Evolutionary conservation across 2,113 vertebrate genomes (phyloP).

Genomic region (Cynocephalus volans): DNA sequence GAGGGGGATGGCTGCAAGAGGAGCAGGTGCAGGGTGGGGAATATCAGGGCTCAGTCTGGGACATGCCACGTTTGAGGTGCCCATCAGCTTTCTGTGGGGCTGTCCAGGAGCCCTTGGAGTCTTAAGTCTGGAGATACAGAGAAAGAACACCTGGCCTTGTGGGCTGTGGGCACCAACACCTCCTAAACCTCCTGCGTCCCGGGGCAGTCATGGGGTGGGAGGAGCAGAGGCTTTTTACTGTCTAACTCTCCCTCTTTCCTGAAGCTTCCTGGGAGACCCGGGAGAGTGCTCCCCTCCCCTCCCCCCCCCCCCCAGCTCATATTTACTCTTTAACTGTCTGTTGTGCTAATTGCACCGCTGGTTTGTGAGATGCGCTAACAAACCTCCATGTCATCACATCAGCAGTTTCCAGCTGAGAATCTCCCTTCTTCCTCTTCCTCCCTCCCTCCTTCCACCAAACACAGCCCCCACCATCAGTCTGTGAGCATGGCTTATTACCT

Average conservation of each 20-base stretch:
- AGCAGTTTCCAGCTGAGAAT: not conserved
- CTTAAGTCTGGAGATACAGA: not conserved
- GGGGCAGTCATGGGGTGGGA: not conserved
- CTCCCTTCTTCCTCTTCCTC: not conserved
- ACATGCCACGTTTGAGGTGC: not conserved
- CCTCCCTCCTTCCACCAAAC: not conserved
- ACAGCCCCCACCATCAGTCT: not conserved
- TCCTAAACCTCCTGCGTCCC: not conserved
- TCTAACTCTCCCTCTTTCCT: not conserved
- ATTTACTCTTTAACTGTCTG: not conserved
- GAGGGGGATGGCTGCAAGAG: accelerated
- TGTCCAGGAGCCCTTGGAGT: not conserved
- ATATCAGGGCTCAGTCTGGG: accelerated
- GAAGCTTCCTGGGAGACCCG: not conserved
- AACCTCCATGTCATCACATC: not conserved
- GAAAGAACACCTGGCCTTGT: not conserved
- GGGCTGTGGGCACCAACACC: accelerated
- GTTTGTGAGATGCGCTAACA: not conserved
- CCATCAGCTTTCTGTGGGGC: accelerated
- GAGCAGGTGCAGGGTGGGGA: not conserved
- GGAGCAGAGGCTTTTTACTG: not conserved
- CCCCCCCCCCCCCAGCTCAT: accelerated
- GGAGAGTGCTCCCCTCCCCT: too few relatives aligned
- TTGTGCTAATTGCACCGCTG: not conserved
- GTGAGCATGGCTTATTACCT: not conserved